phyloP scores from a whole-genome alignment of 2,888 invertebrate genomes.

The Scaptomyza polygonia region DNA sequence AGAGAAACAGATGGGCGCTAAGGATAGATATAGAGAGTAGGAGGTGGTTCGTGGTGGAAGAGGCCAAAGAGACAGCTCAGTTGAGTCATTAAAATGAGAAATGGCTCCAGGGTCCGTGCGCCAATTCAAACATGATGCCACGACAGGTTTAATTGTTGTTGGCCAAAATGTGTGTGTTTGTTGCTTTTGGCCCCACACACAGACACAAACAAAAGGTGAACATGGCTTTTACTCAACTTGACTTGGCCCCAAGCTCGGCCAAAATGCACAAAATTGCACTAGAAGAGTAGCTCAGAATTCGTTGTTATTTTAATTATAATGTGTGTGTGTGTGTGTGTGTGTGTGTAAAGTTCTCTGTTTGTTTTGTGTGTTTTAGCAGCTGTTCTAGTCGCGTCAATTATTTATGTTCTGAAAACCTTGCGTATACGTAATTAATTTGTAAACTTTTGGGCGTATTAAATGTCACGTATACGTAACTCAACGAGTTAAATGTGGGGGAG shows the following conservation, averaged over 20 bases:
- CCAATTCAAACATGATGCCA: conserved; percentile 65
- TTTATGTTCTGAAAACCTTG: conserved; percentile 19
- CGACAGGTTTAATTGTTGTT: conserved; percentile 70
- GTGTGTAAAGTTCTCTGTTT: neutral
- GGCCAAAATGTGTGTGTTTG: conserved; percentile 51
- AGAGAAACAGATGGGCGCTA: conserved; percentile 35
- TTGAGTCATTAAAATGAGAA: conserved; percentile 77
- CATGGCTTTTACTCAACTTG: conserved; percentile 47
- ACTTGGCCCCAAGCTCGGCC: conserved; percentile 39
- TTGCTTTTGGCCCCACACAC: conserved; percentile 27
- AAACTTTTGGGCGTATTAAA: conserved; percentile 25
- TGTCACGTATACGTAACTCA: conserved; percentile 58
- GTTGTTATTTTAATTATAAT: conserved; percentile 8
- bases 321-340: neutral
- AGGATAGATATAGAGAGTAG: neutral
- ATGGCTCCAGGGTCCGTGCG: conserved; percentile 66
- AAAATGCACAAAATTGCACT: conserved; percentile 42
- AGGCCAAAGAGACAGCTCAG: conserved; percentile 52
- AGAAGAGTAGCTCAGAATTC: conserved; percentile 6
- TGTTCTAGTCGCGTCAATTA: conserved; percentile 34
- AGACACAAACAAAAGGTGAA: conserved; percentile 31
- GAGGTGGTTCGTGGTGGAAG: neutral
- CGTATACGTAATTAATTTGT: conserved; percentile 45
- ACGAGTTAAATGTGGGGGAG: conserved; percentile 1
- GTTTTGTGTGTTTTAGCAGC: conserved; percentile 25